Base-by-base conservation (phyloP, 2,113 vertebrate genomes). In the Fulica atra region DNA sequence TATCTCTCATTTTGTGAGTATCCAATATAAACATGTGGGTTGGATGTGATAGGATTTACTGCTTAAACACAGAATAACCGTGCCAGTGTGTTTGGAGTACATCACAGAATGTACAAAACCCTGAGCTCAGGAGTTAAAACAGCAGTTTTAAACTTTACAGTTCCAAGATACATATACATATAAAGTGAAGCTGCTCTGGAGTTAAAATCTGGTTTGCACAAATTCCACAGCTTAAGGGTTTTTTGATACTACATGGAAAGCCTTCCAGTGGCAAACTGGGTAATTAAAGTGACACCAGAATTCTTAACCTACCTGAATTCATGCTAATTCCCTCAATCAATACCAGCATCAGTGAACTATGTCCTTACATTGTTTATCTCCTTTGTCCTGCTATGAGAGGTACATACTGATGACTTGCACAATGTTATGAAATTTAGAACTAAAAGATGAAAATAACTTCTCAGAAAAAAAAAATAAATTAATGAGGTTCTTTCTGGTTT, bases 31-130 rank as follows among this genome's bases (percentile, higher is more conserved):
- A 91, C 81, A 79, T 40, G 73, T 87, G 53, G 25, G 28, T 86
- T 91, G 86, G 69, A 92, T 91, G 26, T 79, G 86, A 87, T 72
- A 91, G 83, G 72, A 89, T 96, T 95, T 95, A 42, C 68, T 91
- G 26, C 86, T 92, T 88, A 91, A 76, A 68, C 70, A 87, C 73
- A 87, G 61, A 89, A 25, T 81, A 93, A 82, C 38, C 72, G 33
- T 87, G 84, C 78, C 91, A 61, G 35, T 79, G 61, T 89, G 69
- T 76, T 86, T 74, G 54, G 63, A 79, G 33, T 61, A 81, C n/a
- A 76, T 95, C 70, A 46, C 50, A 81, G 76, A 53, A 53, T 28
- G 29, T 79, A 81, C 48, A 87, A 79, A 91, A 84, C 53, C 66
- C 20, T 61, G 21, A 50, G 29, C 70, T 95, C 73, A 1, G 7